Conservation (phyloP, 2,888 invertebrate species). For the Dromius quadrimaculatus region DNA sequence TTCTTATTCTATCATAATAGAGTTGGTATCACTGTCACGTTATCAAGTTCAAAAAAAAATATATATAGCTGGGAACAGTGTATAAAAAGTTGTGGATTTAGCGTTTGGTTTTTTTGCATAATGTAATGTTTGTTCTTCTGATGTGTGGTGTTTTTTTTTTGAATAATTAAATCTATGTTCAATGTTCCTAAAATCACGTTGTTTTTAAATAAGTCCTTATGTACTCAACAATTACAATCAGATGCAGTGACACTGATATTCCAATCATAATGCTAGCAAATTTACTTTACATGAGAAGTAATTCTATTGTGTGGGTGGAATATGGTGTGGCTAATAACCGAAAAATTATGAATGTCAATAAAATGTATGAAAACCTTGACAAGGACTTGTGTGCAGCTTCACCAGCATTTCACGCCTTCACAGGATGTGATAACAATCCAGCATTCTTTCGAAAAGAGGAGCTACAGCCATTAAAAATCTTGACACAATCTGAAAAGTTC, state of each 20-base stretch:
- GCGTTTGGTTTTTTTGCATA: too few species aligned
- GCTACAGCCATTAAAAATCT: background rate
- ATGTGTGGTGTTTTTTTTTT: too few species aligned
- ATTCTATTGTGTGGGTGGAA: background rate
- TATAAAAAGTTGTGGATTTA: too few species aligned
- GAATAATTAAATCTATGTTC: too few species aligned
- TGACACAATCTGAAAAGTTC: background rate
- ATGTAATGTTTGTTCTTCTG: too few species aligned
- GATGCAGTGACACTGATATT: slow-evolving; percentile 1
- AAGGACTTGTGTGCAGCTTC: background rate
- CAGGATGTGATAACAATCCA: slow-evolving; percentile 8
- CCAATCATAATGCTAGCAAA: background rate
- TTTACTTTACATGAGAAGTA: background rate
- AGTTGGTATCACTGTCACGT: too few species aligned
- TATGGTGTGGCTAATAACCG: background rate
- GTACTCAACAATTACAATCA: too few species aligned
- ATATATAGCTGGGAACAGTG: too few species aligned
- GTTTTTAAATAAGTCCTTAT: too few species aligned
- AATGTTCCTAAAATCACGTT: too few species aligned
- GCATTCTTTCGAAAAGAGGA: background rate
- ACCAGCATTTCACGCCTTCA: slow-evolving; percentile 6
- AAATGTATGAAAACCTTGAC: background rate
- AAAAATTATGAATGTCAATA: background rate
- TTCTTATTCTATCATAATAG: too few species aligned
- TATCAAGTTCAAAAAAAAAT: too few species aligned